Evolutionary conservation across 2,797 vertebrate species (phyloP).

Genomic region (Coregonus suidteri): DNA sequence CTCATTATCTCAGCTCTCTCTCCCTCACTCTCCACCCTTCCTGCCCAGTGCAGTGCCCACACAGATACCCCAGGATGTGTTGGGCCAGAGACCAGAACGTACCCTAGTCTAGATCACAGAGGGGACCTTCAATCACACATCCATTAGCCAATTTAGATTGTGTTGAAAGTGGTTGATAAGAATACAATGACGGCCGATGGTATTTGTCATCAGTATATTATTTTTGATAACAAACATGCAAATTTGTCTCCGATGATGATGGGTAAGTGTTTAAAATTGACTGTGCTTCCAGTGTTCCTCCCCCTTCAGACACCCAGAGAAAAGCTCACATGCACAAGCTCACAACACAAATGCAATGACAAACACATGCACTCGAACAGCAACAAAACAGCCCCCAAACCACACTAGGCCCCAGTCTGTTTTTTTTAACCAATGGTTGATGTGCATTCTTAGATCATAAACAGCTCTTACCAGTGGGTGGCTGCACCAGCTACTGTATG

Average conservation of each 20-base stretch:
- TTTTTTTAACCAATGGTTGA: background rate
- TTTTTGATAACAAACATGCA: too few species aligned
- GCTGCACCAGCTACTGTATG: background rate
- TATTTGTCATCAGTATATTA: too few species aligned
- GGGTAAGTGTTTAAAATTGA: too few species aligned
- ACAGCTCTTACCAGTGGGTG: background rate
- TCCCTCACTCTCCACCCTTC: slow-evolving; percentile 59
- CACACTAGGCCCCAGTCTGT: background rate
- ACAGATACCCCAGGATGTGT: slow-evolving; percentile 31
- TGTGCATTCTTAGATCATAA: background rate
- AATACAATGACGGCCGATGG: too few species aligned
- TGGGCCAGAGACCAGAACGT: slow-evolving; percentile 16
- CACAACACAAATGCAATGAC: slow-evolving; percentile 7
- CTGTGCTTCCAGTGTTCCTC: too few species aligned
- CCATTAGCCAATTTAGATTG: too few species aligned
- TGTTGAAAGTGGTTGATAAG: too few species aligned
- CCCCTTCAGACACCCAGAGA: too few species aligned
- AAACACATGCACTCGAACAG: slow-evolving; percentile 3
- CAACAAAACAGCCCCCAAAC: background rate
- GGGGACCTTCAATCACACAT: too few species aligned
- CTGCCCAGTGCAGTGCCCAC: slow-evolving; percentile 46
- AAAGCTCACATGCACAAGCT: background rate
- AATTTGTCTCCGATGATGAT: too few species aligned
- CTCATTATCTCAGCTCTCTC: slow-evolving; percentile 46
- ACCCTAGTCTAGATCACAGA: slow-evolving; percentile 3